A percentile compares a stretch with the other conserved stretches of the same genome.
phyloP scores from a whole-genome alignment of 2,888 invertebrate genomes.

The Melipona bicolor region DNA sequence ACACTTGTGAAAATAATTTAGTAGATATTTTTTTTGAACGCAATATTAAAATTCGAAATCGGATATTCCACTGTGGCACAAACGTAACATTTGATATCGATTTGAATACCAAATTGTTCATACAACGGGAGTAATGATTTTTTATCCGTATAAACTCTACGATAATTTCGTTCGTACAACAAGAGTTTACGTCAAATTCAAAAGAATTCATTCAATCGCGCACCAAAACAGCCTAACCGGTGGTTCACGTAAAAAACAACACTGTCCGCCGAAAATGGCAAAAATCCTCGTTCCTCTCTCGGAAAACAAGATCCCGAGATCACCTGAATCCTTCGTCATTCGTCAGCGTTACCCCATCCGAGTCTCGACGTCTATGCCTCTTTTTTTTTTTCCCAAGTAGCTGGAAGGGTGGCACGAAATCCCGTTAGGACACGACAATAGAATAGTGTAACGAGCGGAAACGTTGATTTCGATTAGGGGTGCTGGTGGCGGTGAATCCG shows the following conservation, averaged over 20 bases:
- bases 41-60: no score
- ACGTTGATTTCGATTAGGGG: constrained; percentile 69
- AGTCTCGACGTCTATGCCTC: neutral
- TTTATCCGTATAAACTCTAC: neutral
- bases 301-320: neutral
- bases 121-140: neutral
- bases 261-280: neutral
- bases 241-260: neutral
- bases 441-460: constrained; percentile 60
- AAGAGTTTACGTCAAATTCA: no score
- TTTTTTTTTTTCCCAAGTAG: constrained; percentile 1
- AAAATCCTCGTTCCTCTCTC: neutral
- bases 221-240: no score
- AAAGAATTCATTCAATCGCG: no score
- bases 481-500: constrained; percentile 52
- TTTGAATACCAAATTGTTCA: no score
- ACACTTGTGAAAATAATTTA: no score
- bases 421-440: constrained; percentile 55
- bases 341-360: neutral
- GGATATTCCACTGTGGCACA: no score
- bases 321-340: neutral
- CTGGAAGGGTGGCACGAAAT: constrained; percentile 28
- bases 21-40: no score
- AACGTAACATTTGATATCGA: no score
- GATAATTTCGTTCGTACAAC: no score